Evolutionary conservation across 2,113 vertebrate species (phyloP).

Genomic region (Tachycineta bicolor): DNA sequence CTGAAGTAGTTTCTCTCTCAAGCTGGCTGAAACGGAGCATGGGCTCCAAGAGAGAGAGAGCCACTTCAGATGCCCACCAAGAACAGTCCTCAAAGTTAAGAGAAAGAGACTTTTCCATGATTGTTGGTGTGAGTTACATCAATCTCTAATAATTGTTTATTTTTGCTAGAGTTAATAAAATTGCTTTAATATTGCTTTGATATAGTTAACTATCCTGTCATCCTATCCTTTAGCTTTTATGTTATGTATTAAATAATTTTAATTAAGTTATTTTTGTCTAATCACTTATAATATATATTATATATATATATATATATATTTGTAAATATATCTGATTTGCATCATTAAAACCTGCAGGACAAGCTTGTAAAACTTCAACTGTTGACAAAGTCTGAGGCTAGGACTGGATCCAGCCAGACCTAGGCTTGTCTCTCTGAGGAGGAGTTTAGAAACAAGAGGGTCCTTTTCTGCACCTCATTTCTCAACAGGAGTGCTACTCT

Average conservation of each 20-base stretch:
- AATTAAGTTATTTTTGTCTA: not conserved
- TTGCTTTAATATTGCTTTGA: not conserved
- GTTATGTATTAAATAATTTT: not conserved
- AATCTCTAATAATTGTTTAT: not conserved
- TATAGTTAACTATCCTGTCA: not conserved
- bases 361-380: not conserved
- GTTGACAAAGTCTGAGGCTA: not conserved
- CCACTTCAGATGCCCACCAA: not conserved
- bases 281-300: too few relatives aligned
- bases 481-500: not conserved
- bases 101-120: not conserved
- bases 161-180: not conserved
- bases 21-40: too few relatives aligned
- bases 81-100: not conserved
- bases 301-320: too few relatives aligned
- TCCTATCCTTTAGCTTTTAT: not conserved
- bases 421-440: not conserved
- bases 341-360: not conserved
- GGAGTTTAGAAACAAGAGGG: not conserved
- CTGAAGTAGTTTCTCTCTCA: too few relatives aligned
- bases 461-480: not conserved
- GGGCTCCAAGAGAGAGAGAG: too few relatives aligned
- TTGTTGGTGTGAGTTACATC: fast-evolving
- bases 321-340: not conserved
- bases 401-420: not conserved